Evolutionary conservation across 2,113 vertebrate species (phyloP).

Genomic region (Platichthys stellatus): DNA sequence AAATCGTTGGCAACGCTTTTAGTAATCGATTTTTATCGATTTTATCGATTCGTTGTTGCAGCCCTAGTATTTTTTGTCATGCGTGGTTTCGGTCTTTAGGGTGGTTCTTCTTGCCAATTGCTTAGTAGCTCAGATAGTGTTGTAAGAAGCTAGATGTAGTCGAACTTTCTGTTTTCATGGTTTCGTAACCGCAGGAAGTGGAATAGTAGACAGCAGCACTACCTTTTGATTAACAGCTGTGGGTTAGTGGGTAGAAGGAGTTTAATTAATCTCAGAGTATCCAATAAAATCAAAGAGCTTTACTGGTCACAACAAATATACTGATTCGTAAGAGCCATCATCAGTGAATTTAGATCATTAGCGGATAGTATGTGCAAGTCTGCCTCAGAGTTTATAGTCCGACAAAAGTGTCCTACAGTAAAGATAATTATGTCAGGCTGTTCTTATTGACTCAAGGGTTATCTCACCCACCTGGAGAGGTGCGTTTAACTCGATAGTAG

Average conservation of each 20-base stretch:
- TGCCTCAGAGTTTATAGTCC: background rate
- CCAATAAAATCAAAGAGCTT: too few species aligned
- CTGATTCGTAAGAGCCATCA: background rate
- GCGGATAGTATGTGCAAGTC: background rate
- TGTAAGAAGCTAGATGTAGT: conserved; percentile 36
- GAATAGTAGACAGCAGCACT: conserved; percentile 3
- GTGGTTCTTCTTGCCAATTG: background rate
- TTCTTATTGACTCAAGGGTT: background rate
- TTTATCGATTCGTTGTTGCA: too few species aligned
- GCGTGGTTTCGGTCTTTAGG: background rate
- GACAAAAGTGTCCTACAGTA: background rate
- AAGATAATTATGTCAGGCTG: background rate
- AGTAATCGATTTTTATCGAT: too few species aligned
- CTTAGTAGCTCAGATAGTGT: conserved; percentile 9
- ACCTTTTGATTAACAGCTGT: conserved; percentile 15
- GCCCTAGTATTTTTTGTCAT: too few species aligned
- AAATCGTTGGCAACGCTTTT: too few species aligned
- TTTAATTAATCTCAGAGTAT: background rate
- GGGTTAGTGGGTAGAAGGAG: background rate
- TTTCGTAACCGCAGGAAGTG: conserved; percentile 17
- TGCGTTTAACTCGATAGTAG: background rate
- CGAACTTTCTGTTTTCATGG: conserved; percentile 37
- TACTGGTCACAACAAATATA: background rate
- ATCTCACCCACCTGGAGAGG: background rate
- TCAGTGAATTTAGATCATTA: background rate